Conservation (phyloP, 2,888 invertebrate species). For the Cyrtodaria siliqua region DNA sequence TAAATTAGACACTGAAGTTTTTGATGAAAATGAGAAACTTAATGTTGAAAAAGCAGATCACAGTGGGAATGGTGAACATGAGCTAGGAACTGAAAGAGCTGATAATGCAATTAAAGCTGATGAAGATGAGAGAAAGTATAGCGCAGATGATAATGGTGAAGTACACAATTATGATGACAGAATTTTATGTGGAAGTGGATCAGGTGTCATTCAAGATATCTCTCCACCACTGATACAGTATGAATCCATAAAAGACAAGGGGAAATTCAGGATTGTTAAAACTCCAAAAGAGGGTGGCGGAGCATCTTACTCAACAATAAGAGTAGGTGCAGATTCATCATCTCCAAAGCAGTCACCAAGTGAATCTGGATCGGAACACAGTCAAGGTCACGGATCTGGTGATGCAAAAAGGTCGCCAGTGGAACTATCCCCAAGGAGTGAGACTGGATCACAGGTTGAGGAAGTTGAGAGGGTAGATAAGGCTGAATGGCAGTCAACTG, state of each 20-base stretch:
- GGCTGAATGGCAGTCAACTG: no score
- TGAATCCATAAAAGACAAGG: constrained; percentile 57
- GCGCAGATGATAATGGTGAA: neutral
- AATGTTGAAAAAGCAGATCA: neutral
- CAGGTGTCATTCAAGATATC: constrained; percentile 3
- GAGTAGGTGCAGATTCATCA: constrained; percentile 30
- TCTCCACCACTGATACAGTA: constrained; percentile 58
- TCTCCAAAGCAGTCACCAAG: constrained; percentile 49
- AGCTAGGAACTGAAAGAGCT: neutral
- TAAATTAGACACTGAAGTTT: neutral
- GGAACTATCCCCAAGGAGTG: neutral
- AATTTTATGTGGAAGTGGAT: neutral
- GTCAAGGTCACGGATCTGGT: constrained; percentile 1
- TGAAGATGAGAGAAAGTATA: neutral
- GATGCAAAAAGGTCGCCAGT: neutral
- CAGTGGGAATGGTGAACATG: neutral
- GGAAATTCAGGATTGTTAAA: constrained; percentile 62
- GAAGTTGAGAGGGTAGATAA: no score
- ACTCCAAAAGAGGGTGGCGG: constrained; percentile 48
- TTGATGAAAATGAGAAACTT: neutral
- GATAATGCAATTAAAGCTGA: constrained; percentile 2
- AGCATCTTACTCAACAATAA: constrained; percentile 29
- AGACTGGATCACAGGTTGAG: neutral
- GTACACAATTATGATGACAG: constrained; percentile 1
- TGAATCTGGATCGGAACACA: constrained; percentile 19